These are phyloP conservation scores for Pterois miles DNA, from an alignment of 2,797 vertebrate genomes.

Conservation along the genomic window DNA sequence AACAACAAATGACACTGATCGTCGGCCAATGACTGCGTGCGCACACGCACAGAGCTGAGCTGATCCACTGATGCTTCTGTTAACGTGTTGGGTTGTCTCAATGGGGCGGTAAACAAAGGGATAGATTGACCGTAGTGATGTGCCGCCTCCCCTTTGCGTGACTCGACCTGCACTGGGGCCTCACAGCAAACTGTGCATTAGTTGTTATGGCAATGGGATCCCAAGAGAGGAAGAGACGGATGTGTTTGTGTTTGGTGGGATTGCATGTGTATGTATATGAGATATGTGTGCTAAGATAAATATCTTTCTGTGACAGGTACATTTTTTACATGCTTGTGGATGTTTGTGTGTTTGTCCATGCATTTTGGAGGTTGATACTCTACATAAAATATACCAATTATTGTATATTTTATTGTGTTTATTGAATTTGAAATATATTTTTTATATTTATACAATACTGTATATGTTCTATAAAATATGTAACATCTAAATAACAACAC, in stretches of 20 bases:
- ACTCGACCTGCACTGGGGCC: constrained; percentile 53
- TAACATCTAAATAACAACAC: not conserved
- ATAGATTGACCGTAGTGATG: constrained; percentile 66
- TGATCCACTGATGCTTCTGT: constrained; percentile 61
- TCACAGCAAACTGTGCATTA: constrained; percentile 76
- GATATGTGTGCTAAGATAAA: not conserved
- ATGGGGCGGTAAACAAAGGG: constrained; percentile 59
- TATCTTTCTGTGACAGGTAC: constrained; percentile 28
- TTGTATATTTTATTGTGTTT: not conserved
- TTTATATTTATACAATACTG: not conserved
- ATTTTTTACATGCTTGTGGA: not conserved
- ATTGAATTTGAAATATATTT: not conserved
- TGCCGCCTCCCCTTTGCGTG: constrained; percentile 71
- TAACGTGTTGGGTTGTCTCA: constrained; percentile 58
- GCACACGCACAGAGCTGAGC: constrained; percentile 1
- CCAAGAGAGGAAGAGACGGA: constrained; percentile 64
- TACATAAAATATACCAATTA: not conserved
- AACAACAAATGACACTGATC: constrained; percentile 44
- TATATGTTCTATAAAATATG: not conserved
- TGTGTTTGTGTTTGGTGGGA: constrained; percentile 37
- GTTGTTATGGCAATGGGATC: constrained; percentile 78
- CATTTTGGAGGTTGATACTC: not conserved
- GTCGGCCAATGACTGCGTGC: not conserved
- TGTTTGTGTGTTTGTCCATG: not conserved
- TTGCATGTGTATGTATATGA: constrained; percentile 17